These are phyloP conservation scores for Paedocypris sp. DNA, from an alignment of 2,113 vertebrate genomes.

Conservation along the genomic window DNA sequence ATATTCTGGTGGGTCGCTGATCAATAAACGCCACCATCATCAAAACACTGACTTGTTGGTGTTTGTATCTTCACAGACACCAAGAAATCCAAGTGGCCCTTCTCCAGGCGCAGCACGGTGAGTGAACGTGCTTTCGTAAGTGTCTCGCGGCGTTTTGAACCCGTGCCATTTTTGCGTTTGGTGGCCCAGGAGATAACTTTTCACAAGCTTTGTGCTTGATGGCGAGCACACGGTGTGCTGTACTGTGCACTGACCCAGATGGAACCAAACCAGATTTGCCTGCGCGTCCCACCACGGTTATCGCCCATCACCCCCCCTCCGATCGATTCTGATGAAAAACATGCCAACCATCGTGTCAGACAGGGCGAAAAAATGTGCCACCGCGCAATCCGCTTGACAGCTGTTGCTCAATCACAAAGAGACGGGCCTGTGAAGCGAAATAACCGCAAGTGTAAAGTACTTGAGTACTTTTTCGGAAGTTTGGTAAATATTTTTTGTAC, in stretches of 20 bases:
- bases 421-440: background rate
- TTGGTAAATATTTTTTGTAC: too few relatives aligned
- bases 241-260: slow-evolving; percentile 59
- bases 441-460: background rate
- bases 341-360: slow-evolving; percentile 17
- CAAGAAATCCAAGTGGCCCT: slow-evolving; percentile 86
- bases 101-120: slow-evolving; percentile 67
- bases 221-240: slow-evolving; percentile 28
- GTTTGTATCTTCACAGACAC: slow-evolving; percentile 56
- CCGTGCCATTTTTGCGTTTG: background rate
- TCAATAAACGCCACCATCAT: background rate
- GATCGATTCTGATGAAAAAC: slow-evolving; percentile 30
- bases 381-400: background rate
- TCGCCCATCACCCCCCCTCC: slow-evolving; percentile 39
- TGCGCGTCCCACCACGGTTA: slow-evolving; percentile 33
- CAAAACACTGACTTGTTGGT: too few relatives aligned
- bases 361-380: background rate
- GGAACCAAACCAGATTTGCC: slow-evolving; percentile 47
- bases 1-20: slow-evolving; percentile 42
- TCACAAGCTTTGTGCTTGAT: slow-evolving; percentile 27
- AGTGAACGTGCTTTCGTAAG: slow-evolving; percentile 41
- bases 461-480: too few relatives aligned
- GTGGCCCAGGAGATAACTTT: slow-evolving; percentile 18
- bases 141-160: background rate
- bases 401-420: slow-evolving; percentile 11